Conservation (phyloP, 92 coral and sea anemone genomes). For the Hydrozoanthus gracilis region DNA sequence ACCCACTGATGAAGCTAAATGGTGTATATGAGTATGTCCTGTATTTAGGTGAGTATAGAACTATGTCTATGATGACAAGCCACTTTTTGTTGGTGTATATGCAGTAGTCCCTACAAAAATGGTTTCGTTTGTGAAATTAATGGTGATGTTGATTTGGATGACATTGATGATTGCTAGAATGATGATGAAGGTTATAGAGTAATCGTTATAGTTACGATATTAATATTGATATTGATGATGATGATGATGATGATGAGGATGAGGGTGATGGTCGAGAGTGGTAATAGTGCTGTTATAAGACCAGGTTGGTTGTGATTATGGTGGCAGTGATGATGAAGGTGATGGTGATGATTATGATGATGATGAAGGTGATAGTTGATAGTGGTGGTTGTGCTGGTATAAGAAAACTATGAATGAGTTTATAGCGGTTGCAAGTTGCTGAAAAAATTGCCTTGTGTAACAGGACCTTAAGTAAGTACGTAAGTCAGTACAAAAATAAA, state of each 20-base stretch:
- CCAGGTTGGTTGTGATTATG: not conserved
- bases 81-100: no score
- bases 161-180: not conserved
- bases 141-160: not conserved
- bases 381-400: no score
- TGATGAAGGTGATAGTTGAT: not conserved
- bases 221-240: not conserved
- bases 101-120: no score
- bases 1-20: conserved; percentile 9
- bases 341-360: not conserved
- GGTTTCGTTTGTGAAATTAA: not conserved
- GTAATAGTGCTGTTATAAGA: not conserved
- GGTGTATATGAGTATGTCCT: conserved; percentile 43
- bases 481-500: no score
- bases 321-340: not conserved
- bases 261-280: not conserved
- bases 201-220: not conserved
- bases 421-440: no score
- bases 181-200: not conserved
- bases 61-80: no score
- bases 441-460: no score
- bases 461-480: no score
- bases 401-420: not conserved
- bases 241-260: not conserved
- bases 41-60: conserved; percentile 35